Base-by-base conservation (phyloP, 64 coral and sea anemone species). In the Montipora efflorescens region DNA sequence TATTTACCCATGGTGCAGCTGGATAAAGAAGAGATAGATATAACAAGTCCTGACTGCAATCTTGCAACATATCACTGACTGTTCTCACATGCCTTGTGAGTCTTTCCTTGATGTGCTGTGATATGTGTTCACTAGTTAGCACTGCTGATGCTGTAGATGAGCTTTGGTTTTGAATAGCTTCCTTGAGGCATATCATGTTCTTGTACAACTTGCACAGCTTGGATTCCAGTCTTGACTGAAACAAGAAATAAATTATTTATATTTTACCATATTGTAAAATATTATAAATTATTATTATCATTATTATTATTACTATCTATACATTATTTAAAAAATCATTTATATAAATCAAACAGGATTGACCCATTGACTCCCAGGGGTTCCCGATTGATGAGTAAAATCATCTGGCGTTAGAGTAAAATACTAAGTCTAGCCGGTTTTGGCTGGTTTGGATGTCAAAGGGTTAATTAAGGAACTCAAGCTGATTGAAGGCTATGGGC, bases 161-260 rank as follows among this genome's bases (percentile, higher is more conserved):
- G 13, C 12, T 8, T 1, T 90, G 53, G 5, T 49, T 44, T 81
- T 71, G 75, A 23, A 96, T 87, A 13, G 51, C 59, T 75, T 91
- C 88, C 59, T 75, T 91, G 16, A 97, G 83, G 43, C 87, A 82
- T 4, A 94, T 52, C 82, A 97, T 94, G 76, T 91, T 89, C 50
- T 97, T 97, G 82, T 97, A 97, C 22, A 94, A 61, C 43, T 90
- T 93, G 47, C 95, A 94, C 12, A 97, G 75, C 89, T 94, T 97
- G 20, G 95, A 97, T 87, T 97, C 95, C 8, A 97, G 88, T 88
- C 90, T 95, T 67, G 90, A 77, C 89, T 91, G 52, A 13, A 48
- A 2, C 77, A 72, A 75, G 7, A 14, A 46, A 61, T 10, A 46
- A 68, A 19, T 68, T 36, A 36, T 36, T 36, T 36, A 36, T 36